These are phyloP conservation scores for Calliphora vomitoria DNA, from an alignment of 2,888 invertebrate genomes.

Conservation along the genomic window DNA sequence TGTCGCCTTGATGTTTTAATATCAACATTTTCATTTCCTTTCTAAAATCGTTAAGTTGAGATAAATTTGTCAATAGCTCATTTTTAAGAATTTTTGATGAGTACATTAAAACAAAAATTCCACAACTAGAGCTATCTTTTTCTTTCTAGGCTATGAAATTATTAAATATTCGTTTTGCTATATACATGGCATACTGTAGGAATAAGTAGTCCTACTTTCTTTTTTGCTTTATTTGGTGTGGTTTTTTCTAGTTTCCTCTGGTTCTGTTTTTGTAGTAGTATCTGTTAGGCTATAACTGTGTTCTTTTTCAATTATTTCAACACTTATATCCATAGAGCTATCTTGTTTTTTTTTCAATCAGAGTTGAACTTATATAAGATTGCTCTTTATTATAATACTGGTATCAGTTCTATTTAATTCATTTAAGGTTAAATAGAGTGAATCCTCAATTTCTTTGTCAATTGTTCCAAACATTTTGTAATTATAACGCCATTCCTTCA, in stretches of 20 bases:
- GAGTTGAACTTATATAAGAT: too few species aligned
- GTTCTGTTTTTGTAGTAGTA: background rate
- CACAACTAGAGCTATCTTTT: conserved; percentile 2
- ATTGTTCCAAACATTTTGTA: conserved; percentile 7
- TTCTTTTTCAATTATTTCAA: conserved; percentile 4
- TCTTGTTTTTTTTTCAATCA: too few species aligned
- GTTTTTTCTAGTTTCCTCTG: conserved; percentile 11
- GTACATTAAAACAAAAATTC: conserved; percentile 35
- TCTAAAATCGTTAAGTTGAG: background rate
- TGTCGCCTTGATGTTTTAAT: conserved; percentile 11
- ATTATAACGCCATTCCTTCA: background rate
- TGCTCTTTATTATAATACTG: background rate
- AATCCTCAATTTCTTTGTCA: background rate
- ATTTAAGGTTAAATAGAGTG: background rate
- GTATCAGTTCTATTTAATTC: background rate
- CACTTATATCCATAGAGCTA: background rate
- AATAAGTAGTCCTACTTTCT: background rate
- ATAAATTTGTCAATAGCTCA: background rate
- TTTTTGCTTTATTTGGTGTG: background rate
- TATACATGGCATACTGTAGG: conserved; percentile 2
- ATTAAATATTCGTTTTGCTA: too few species aligned
- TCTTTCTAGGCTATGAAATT: too few species aligned
- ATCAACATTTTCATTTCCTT: background rate
- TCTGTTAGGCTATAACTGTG: conserved; percentile 4
- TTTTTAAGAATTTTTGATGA: background rate